phyloP scores from a whole-genome alignment of 2,113 vertebrate species.

The Mus spicilegus region DNA sequence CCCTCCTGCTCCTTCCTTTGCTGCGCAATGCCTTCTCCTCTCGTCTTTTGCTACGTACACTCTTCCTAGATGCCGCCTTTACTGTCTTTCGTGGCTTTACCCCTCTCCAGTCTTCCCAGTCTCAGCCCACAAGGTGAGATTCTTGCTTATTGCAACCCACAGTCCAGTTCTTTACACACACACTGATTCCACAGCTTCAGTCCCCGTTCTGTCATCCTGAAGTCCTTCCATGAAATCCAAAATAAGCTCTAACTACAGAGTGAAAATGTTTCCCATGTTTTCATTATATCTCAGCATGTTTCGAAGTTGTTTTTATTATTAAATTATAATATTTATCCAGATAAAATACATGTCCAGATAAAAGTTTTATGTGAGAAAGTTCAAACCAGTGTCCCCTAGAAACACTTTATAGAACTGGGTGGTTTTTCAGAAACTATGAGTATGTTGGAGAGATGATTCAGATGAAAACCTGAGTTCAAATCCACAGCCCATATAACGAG shows the following conservation, averaged over 20 bases:
- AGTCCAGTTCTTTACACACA: neutral
- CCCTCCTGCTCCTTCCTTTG: neutral
- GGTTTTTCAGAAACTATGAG: constrained; percentile 48
- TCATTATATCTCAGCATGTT: neutral
- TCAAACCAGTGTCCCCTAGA: constrained; percentile 56
- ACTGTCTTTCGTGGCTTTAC: neutral
- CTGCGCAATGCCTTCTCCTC: neutral
- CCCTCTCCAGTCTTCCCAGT: neutral
- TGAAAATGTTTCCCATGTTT: constrained; percentile 5
- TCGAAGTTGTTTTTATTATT: constrained; percentile 59
- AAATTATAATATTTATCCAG: constrained; percentile 21
- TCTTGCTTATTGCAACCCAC: neutral
- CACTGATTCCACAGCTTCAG: neutral
- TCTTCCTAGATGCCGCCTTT: neutral
- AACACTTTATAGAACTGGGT: constrained; percentile 46
- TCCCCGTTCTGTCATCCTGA: constrained; percentile 17
- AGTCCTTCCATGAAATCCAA: constrained; percentile 8
- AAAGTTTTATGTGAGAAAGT: constrained; percentile 51
- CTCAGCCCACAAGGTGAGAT: neutral
- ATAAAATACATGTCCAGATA: neutral
- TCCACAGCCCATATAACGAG: neutral
- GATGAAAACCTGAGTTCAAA: neutral
- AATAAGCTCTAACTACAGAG: constrained; percentile 14
- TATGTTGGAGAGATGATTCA: neutral
- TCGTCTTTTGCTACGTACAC: neutral